Percentiles rank a stretch among this genome's conserved stretches.
Evolutionary conservation across 2,797 vertebrate species (phyloP).

Genomic region (Fistularia commersonii): DNA sequence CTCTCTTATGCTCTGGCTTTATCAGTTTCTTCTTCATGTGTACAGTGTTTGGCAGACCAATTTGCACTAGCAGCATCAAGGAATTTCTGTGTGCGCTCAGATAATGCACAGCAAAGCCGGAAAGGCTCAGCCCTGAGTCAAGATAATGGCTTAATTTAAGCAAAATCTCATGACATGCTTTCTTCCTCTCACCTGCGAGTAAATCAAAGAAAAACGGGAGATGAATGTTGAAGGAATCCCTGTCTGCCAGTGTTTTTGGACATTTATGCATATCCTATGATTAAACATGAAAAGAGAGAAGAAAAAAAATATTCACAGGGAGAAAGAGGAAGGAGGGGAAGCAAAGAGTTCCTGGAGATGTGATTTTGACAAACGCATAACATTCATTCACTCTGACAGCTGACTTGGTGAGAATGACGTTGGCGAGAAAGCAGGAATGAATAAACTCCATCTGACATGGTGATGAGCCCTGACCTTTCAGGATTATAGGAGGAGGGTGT

Average conservation of each 20-base stretch:
- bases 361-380: constrained; percentile 29
- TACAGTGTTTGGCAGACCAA: constrained; percentile 41
- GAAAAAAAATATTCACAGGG: constrained; percentile 15
- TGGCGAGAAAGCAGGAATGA: constrained; percentile 38
- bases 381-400: constrained; percentile 48
- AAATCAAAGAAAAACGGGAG: constrained; percentile 30
- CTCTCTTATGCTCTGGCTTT: constrained; percentile 8
- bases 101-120: constrained; percentile 48
- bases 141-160: constrained; percentile 57
- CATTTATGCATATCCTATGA: constrained; percentile 12
- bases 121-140: constrained; percentile 41
- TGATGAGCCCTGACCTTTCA: constrained; percentile 67
- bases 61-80: constrained; percentile 44
- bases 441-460: constrained; percentile 61
- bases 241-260: constrained; percentile 7
- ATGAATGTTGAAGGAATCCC: constrained; percentile 23
- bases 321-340: constrained; percentile 1
- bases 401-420: constrained; percentile 44
- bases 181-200: constrained; percentile 48
- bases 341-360: constrained; percentile 22
- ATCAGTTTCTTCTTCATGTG: constrained; percentile 18
- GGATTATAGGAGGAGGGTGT: constrained; percentile 43
- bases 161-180: constrained; percentile 46
- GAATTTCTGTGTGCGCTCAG: constrained; percentile 60
- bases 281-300: constrained; percentile 15